phyloP scores from a whole-genome alignment of 2,888 invertebrate genomes.

The Diogma glabrata region DNA sequence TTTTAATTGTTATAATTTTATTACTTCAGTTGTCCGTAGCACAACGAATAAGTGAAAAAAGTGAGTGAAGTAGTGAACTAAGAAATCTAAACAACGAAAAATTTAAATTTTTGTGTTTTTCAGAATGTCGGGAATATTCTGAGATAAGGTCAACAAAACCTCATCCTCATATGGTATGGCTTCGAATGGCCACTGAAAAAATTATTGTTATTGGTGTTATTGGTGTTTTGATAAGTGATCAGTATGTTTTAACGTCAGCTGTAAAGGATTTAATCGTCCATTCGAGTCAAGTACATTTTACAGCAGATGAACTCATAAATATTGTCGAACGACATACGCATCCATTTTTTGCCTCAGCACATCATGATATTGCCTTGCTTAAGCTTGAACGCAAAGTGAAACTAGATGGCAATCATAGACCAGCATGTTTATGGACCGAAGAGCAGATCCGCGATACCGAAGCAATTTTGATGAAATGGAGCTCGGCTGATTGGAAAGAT shows the following conservation, averaged over 20 bases:
- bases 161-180: not conserved
- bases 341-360: not conserved
- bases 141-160: not conserved
- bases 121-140: slow-evolving; percentile 3
- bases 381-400: not conserved
- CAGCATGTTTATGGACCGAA: slow-evolving; percentile 2
- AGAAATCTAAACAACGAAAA: too few relatives aligned
- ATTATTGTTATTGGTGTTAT: not conserved
- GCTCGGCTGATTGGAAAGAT: not conserved
- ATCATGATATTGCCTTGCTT: not conserved
- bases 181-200: not conserved
- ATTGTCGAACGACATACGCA: not conserved
- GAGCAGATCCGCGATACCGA: not conserved
- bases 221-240: not conserved
- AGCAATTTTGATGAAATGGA: not conserved
- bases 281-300: not conserved
- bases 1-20: too few relatives aligned
- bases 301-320: not conserved
- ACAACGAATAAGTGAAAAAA: too few relatives aligned
- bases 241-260: not conserved
- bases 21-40: too few relatives aligned
- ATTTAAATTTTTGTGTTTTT: too few relatives aligned
- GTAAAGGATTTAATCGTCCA: not conserved
- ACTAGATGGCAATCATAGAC: not conserved
- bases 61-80: too few relatives aligned